These are phyloP conservation scores for Paragorgia papillata DNA, from an alignment of 92 coral and sea anemone species.

Conservation along the genomic window DNA sequence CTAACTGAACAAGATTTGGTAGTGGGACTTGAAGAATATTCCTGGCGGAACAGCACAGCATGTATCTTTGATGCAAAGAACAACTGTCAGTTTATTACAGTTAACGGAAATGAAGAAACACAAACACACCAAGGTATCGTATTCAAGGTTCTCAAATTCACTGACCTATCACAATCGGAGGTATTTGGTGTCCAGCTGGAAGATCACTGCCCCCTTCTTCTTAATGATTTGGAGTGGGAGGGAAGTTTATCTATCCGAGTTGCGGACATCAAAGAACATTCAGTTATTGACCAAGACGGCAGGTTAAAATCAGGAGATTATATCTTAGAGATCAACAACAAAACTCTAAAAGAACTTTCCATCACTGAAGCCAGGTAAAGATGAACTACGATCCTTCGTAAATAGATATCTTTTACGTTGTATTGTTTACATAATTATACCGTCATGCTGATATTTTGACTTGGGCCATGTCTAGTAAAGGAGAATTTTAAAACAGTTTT, in stretches of 20 bases:
- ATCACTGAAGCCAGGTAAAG: slow-evolving; percentile 78
- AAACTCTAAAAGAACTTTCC: slow-evolving; percentile 73
- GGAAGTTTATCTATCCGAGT: slow-evolving; percentile 48
- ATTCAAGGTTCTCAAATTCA: slow-evolving; percentile 19
- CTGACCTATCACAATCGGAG: slow-evolving; percentile 41
- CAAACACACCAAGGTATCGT: slow-evolving; percentile 10
- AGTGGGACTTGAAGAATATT: not conserved
- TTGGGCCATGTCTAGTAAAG: not conserved
- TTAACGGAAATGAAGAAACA: too few relatives aligned
- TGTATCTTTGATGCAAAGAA: too few relatives aligned
- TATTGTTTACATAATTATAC: slow-evolving; percentile 8
- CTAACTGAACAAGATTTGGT: not conserved
- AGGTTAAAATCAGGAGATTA: slow-evolving; percentile 73
- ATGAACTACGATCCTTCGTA: not conserved
- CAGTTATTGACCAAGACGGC: slow-evolving; percentile 67
- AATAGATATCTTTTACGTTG: not conserved
- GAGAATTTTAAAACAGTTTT: not conserved
- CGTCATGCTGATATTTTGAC: slow-evolving; percentile 18
- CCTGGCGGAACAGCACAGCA: too few relatives aligned
- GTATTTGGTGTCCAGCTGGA: slow-evolving; percentile 40
- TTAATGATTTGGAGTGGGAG: not conserved
- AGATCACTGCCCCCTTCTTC: not conserved
- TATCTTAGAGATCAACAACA: slow-evolving; percentile 76
- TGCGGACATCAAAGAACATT: slow-evolving; percentile 64
- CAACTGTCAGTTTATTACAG: not conserved